Evolutionary conservation across 1,140 invertebrate genomes (phyloP).

Genomic region (Psilanteris sp.): DNA sequence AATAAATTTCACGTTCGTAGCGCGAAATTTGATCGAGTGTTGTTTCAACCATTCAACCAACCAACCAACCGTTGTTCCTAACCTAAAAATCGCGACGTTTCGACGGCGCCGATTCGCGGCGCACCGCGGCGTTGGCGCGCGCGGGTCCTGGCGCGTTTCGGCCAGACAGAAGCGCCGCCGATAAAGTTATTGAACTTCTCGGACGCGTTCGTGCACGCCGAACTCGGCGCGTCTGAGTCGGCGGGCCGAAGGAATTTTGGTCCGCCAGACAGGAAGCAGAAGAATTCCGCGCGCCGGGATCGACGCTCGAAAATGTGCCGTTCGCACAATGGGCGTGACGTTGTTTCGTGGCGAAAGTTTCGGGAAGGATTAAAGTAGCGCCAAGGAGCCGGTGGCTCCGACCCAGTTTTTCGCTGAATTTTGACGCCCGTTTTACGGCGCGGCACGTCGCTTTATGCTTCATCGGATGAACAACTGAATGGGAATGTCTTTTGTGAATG

Average conservation of each 20-base stretch:
- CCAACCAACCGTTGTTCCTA: no score
- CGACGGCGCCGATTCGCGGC: no score
- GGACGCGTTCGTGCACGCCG: slow-evolving; percentile 16
- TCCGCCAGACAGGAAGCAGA: slow-evolving; percentile 38
- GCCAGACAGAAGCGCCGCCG: background rate
- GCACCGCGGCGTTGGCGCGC: background rate
- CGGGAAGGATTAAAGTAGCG: slow-evolving; percentile 24
- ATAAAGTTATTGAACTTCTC: slow-evolving; percentile 34
- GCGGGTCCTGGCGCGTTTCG: background rate
- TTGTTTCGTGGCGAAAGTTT: slow-evolving; percentile 4
- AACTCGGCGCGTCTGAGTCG: slow-evolving; percentile 5
- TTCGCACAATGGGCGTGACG: slow-evolving; percentile 7
- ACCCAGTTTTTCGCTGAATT: slow-evolving; percentile 34
- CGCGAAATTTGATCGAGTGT: no score
- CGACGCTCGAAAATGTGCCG: slow-evolving; percentile 14
- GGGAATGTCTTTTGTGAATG: slow-evolving; percentile 16
- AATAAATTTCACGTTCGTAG: no score
- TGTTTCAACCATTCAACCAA: no score
- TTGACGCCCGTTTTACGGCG: slow-evolving; percentile 3
- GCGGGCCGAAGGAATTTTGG: slow-evolving; percentile 28
- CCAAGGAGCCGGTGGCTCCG: background rate
- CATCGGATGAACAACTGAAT: slow-evolving; percentile 14
- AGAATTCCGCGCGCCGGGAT: slow-evolving; percentile 25
- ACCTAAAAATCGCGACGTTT: no score
- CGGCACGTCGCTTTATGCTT: background rate